Conservation (phyloP, 2,888 invertebrate genomes). For the Dynastes tityus region DNA sequence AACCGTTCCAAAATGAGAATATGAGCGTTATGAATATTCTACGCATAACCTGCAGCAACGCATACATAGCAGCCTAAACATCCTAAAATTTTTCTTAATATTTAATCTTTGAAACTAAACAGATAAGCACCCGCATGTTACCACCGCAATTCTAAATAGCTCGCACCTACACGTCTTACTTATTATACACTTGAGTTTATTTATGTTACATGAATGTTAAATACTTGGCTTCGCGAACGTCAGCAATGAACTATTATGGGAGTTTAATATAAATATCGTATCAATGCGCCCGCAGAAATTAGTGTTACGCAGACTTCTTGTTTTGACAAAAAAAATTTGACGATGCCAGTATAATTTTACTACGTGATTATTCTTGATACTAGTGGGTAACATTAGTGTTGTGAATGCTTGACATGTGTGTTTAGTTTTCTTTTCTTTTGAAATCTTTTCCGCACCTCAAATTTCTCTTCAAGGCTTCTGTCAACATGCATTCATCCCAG, state of each 20-base stretch:
- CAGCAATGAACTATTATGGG: constrained; percentile 45
- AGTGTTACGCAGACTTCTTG: neutral
- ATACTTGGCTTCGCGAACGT: constrained; percentile 36
- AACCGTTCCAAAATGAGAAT: too few relatives aligned
- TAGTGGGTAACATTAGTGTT: too few relatives aligned
- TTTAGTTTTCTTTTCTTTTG: too few relatives aligned
- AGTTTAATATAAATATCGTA: constrained; percentile 42
- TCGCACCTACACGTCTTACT: constrained; percentile 37
- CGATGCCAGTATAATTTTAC: neutral
- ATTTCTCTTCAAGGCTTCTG: too few relatives aligned
- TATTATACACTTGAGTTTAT: constrained; percentile 43
- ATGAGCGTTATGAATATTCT: too few relatives aligned
- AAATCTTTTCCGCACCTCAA: too few relatives aligned
- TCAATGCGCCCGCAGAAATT: neutral
- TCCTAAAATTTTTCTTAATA: too few relatives aligned
- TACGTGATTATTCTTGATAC: too few relatives aligned
- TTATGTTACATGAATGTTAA: constrained; percentile 47
- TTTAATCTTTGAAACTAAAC: constrained; percentile 20
- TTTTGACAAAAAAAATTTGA: neutral
- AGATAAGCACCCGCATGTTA: constrained; percentile 7
- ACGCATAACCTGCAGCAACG: too few relatives aligned
- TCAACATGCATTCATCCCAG: too few relatives aligned
- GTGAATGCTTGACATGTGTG: too few relatives aligned
- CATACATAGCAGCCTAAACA: too few relatives aligned
- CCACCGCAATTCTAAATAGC: constrained; percentile 24